Percentiles rank a stretch among this genome's conserved stretches.
Conservation (phyloP, 1,140 invertebrate species). For the Lordiphosa collinella region DNA sequence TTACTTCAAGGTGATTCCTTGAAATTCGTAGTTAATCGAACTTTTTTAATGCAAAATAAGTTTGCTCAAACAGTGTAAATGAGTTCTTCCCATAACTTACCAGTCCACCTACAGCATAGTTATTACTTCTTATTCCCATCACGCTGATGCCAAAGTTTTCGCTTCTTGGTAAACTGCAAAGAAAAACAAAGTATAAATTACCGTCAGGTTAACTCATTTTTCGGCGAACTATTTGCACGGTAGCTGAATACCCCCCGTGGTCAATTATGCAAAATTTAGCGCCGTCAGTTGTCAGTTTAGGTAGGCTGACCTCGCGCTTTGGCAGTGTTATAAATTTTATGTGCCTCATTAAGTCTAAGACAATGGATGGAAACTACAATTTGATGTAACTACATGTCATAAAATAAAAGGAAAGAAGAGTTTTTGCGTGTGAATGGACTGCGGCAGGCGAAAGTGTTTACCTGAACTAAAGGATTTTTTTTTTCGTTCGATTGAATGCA, state of each 20-base stretch:
- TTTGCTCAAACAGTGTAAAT: no score
- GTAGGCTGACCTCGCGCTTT: constrained; percentile 1
- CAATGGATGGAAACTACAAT: constrained; percentile 9
- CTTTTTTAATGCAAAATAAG: no score
- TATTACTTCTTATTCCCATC: constrained; percentile 23
- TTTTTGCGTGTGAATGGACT: constrained; percentile 47
- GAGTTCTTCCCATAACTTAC: constrained; percentile 31
- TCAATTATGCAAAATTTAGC: constrained; percentile 40
- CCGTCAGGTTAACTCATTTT: constrained; percentile 6
- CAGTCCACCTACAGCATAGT: constrained; percentile 29
- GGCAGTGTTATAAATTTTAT: constrained; percentile 12
- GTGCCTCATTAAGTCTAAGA: constrained; percentile 9
- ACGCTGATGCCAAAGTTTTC: constrained; percentile 32
- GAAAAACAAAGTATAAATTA: constrained; percentile 8
- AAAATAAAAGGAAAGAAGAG: constrained; percentile 2
- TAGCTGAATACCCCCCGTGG: constrained; percentile 18
- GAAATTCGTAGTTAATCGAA: no score
- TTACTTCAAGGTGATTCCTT: no score
- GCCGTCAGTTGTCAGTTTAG: constrained; percentile 13
- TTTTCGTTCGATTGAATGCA: background rate
- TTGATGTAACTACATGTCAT: constrained; percentile 3
- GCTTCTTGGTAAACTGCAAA: constrained; percentile 51
- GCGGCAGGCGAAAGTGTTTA: constrained; percentile 8
- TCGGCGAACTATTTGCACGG: constrained; percentile 19
- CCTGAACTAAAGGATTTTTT: constrained; percentile 22